Conservation (phyloP, 2,797 vertebrate species). For the Chlorospingus semifuscus region DNA sequence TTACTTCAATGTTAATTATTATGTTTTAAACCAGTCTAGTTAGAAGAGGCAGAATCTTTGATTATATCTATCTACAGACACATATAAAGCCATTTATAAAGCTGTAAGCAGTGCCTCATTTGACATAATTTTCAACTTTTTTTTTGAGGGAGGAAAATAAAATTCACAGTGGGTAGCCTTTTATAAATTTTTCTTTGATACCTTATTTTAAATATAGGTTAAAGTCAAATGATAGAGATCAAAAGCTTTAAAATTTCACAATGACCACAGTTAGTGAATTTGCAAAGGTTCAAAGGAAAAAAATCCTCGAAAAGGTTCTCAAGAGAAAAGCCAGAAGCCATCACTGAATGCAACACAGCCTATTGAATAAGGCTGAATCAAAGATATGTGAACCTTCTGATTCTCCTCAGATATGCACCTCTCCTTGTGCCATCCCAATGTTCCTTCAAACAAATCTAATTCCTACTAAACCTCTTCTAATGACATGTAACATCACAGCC, state of each 20-base stretch:
- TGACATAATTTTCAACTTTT: background rate
- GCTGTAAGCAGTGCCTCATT: background rate
- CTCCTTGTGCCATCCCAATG: background rate
- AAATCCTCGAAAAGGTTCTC: background rate
- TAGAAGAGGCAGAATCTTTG: background rate
- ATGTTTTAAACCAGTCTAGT: background rate
- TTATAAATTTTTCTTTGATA: background rate
- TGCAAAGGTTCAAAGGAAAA: background rate
- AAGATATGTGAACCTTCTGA: background rate
- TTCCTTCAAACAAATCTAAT: background rate
- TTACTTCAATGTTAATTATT: background rate
- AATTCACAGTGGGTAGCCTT: background rate
- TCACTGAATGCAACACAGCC: background rate
- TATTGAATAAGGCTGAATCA: background rate
- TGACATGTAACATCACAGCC: background rate
- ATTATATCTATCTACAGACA: background rate
- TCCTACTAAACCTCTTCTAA: background rate
- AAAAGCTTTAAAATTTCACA: background rate
- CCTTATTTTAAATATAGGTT: constrained; percentile 40
- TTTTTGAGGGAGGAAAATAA: background rate
- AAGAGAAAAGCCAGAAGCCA: background rate
- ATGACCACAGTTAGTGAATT: background rate
- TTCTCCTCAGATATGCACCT: background rate
- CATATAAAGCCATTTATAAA: background rate
- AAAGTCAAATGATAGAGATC: constrained; percentile 12